A percentile compares a stretch with the other conserved stretches of the same genome.
These are phyloP conservation scores for Drosophila pallidifrons DNA, from an alignment of 1,140 invertebrate genomes.

Conservation along the genomic window DNA sequence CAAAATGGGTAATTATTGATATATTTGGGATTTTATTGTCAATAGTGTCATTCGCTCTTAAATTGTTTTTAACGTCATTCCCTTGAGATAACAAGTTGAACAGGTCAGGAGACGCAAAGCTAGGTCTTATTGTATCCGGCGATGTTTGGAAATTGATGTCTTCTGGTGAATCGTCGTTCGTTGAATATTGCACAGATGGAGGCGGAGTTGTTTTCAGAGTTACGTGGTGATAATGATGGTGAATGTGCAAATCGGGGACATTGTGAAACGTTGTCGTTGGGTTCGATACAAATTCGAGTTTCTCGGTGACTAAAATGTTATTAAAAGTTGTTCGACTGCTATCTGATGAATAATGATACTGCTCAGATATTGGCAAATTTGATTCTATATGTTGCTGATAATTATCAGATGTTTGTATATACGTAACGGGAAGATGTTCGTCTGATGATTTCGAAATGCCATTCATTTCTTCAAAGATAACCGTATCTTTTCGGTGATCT, in stretches of 20 bases:
- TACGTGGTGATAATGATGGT: constrained; percentile 27
- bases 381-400: not conserved
- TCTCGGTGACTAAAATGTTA: not conserved
- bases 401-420: not conserved
- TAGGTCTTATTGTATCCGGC: not conserved
- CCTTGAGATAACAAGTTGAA: not conserved
- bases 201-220: not conserved
- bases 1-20: not conserved
- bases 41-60: not conserved
- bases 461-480: constrained; percentile 2
- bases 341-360: not conserved
- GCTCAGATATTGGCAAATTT: not conserved
- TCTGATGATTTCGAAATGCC: not conserved
- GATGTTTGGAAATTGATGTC: constrained; percentile 4
- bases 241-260: constrained; percentile 20
- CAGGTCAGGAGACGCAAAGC: not conserved
- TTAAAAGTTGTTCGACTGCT: constrained; percentile 5
- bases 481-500: not conserved
- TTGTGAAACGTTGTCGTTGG: not conserved
- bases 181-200: not conserved
- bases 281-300: not conserved
- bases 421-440: not conserved
- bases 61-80: constrained; percentile 5
- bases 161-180: not conserved
- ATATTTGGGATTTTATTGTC: not conserved